A percentile compares a stretch with the other conserved stretches of the same genome.
phyloP scores from a whole-genome alignment of 2,888 invertebrate genomes.

The Digitonthophagus gazella region DNA sequence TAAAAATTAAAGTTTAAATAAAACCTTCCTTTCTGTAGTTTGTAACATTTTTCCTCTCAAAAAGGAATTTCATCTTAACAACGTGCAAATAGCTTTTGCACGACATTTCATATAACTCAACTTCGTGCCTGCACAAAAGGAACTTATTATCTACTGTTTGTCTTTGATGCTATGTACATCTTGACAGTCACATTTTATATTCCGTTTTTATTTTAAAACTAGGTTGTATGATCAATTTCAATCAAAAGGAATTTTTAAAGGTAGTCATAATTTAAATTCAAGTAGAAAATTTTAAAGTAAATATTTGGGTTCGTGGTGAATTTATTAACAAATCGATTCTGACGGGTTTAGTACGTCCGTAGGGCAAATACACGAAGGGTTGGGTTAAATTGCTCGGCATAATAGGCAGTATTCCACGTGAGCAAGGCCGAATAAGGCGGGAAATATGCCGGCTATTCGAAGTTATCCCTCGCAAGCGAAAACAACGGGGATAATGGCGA shows the following conservation, averaged over 20 bases:
- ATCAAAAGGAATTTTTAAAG: too few species aligned
- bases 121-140: background rate
- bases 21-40: background rate
- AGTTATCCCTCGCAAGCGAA: background rate
- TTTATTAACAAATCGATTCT: background rate
- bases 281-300: too few species aligned
- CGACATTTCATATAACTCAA: background rate
- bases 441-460: conserved; percentile 8
- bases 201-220: too few species aligned
- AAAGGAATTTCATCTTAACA: background rate
- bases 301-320: background rate
- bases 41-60: background rate
- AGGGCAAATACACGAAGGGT: background rate
- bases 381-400: conserved; percentile 15
- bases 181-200: too few species aligned
- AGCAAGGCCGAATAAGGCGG: conserved; percentile 6
- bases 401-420: conserved; percentile 12
- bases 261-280: too few species aligned
- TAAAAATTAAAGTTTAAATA: too few species aligned
- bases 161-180: too few species aligned
- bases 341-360: background rate
- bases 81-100: conserved; percentile 3
- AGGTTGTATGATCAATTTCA: too few species aligned
- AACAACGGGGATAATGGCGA: background rate
- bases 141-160: background rate